Conservation (phyloP, 2,888 invertebrate species). For the Eugnorisma glareosa region DNA sequence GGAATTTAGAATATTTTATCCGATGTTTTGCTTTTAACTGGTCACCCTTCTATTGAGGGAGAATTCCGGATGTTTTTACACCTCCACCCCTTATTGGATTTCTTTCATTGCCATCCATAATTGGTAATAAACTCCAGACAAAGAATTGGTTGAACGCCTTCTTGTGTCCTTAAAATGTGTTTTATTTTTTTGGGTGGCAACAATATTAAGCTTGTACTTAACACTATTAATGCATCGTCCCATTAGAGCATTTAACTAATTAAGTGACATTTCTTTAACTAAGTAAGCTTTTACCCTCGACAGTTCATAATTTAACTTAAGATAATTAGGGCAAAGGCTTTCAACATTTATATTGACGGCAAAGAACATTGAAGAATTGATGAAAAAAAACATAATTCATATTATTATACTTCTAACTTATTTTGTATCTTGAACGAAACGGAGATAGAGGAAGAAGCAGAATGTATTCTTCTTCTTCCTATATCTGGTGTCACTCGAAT, state of each 20-base stretch:
- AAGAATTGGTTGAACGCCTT: conserved; percentile 15
- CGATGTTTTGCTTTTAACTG: not conserved
- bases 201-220: not conserved
- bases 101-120: conserved; percentile 61
- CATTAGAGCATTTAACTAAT: not conserved
- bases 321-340: not conserved
- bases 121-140: conserved; percentile 48
- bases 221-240: not conserved
- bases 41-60: conserved; percentile 34
- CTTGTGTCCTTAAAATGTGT: not conserved
- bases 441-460: too few species aligned
- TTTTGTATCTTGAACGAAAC: too few species aligned
- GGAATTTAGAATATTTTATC: not conserved
- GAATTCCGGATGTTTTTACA: conserved; percentile 63
- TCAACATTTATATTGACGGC: not conserved
- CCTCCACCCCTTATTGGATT: conserved; percentile 62
- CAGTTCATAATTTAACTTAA: not conserved
- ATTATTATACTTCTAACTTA: not conserved
- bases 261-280: not conserved
- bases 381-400: not conserved
- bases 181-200: not conserved
- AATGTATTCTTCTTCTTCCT: too few species aligned
- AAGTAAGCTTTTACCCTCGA: not conserved
- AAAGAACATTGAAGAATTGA: not conserved
- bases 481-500: not conserved